Conservation (phyloP, 2,797 vertebrate species). For the Microctenopoma lineatum region DNA sequence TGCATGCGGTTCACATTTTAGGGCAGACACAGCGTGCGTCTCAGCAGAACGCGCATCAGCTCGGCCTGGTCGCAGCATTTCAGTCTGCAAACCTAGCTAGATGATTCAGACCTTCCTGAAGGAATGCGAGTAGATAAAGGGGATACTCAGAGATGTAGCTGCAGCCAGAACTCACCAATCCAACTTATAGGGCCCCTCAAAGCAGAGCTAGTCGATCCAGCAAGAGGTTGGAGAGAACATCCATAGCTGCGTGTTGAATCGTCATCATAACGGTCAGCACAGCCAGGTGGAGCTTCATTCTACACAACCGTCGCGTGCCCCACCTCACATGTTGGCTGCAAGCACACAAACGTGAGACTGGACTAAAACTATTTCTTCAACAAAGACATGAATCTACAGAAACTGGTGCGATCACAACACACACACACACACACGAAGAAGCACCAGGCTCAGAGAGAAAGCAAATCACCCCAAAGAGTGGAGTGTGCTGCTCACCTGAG, state of each 20-base stretch:
- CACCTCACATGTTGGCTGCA: no score
- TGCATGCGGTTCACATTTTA: conserved; percentile 59
- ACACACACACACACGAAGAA: not conserved
- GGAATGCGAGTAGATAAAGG: conserved; percentile 53
- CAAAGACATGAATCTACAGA: not conserved
- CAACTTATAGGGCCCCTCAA: not conserved
- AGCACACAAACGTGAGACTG: no score
- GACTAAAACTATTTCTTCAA: no score
- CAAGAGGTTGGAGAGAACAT: no score
- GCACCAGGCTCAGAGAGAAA: not conserved
- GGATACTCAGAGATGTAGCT: conserved; percentile 20
- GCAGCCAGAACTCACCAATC: conserved; percentile 35
- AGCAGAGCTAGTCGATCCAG: no score
- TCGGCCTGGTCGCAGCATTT: conserved; percentile 6
- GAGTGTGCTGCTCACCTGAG: conserved; percentile 26
- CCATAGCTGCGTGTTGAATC: no score
- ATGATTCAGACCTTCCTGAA: conserved; percentile 56
- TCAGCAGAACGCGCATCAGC: conserved; percentile 37
- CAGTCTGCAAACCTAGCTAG: conserved; percentile 6
- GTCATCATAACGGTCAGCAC: no score
- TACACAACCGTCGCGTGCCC: no score
- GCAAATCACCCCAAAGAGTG: not conserved
- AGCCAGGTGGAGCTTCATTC: no score
- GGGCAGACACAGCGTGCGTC: conserved; percentile 27
- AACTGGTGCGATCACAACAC: not conserved